Conservation (phyloP, 2,888 invertebrate genomes). For the Eulithis testata region DNA sequence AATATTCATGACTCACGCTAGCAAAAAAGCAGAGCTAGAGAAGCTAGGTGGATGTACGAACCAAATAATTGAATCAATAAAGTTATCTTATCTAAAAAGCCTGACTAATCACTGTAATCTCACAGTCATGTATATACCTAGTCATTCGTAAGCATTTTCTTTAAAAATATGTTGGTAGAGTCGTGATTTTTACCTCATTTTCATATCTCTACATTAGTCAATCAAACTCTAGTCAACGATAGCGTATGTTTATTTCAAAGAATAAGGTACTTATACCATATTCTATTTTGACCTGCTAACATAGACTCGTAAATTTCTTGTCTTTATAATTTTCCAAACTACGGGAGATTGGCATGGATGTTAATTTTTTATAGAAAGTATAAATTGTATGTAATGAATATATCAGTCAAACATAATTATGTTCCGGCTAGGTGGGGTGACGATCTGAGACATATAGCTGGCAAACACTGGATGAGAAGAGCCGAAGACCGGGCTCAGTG, state of each 20-base stretch:
- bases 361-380: too few species aligned
- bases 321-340: too few species aligned
- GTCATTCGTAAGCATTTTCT: slow-evolving; percentile 3
- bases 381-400: too few species aligned
- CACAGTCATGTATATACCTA: slow-evolving; percentile 11
- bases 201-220: slow-evolving; percentile 18
- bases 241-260: slow-evolving; percentile 6
- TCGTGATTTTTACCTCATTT: slow-evolving; percentile 19
- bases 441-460: too few species aligned
- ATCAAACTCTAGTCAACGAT: slow-evolving; percentile 13
- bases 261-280: neutral
- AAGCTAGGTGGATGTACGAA: neutral
- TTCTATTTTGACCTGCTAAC: too few species aligned
- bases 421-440: too few species aligned
- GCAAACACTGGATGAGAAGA: too few species aligned
- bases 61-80: slow-evolving; percentile 21
- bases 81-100: slow-evolving; percentile 26
- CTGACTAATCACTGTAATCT: slow-evolving; percentile 20
- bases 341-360: too few species aligned
- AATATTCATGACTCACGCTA: neutral
- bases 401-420: too few species aligned
- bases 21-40: neutral
- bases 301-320: too few species aligned
- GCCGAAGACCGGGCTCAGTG: too few species aligned
- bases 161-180: slow-evolving; percentile 4